phyloP scores from a whole-genome alignment of 2,797 vertebrate genomes.

The Sebastes vulpes region DNA sequence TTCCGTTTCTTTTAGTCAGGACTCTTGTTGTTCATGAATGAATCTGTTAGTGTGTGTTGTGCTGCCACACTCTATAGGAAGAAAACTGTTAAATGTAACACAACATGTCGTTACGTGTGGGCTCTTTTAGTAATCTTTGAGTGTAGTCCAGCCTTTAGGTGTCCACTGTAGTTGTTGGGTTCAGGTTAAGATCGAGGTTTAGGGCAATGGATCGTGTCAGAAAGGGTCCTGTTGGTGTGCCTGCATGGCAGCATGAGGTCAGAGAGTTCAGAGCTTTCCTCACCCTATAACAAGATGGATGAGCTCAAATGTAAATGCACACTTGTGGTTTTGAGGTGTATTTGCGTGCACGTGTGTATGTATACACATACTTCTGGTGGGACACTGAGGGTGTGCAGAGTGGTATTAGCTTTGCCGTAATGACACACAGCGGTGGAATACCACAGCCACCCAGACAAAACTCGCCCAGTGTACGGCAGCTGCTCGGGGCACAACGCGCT shows the following conservation, averaged over 20 bases:
- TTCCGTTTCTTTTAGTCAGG: too few relatives aligned
- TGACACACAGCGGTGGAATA: slow-evolving; percentile 56
- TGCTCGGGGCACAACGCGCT: slow-evolving; percentile 52
- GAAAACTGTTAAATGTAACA: too few relatives aligned
- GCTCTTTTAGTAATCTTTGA: too few relatives aligned
- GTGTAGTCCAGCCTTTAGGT: not conserved
- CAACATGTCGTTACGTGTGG: too few relatives aligned
- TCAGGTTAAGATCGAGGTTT: not conserved
- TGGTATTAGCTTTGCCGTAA: slow-evolving; percentile 59
- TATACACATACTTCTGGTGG: slow-evolving; percentile 37
- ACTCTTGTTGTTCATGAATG: too few relatives aligned
- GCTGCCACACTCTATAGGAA: too few relatives aligned
- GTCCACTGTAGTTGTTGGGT: not conserved
- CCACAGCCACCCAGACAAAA: slow-evolving; percentile 54
- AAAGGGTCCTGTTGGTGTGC: not conserved
- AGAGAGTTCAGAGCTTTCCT: slow-evolving; percentile 27
- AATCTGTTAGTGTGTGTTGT: too few relatives aligned
- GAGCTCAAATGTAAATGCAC: slow-evolving; percentile 28
- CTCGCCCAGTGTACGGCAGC: slow-evolving; percentile 9
- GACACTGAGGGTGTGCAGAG: slow-evolving; percentile 36
- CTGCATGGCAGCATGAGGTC: slow-evolving; percentile 3
- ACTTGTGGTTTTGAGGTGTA: slow-evolving; percentile 43
- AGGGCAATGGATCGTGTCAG: not conserved
- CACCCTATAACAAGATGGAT: slow-evolving; percentile 15
- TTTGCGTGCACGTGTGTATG: slow-evolving; percentile 37